Evolutionary conservation across 2,888 invertebrate species (phyloP), one percentile per base, ranked within the genome.

Genomic region (Eristalinus aeneus): DNA sequence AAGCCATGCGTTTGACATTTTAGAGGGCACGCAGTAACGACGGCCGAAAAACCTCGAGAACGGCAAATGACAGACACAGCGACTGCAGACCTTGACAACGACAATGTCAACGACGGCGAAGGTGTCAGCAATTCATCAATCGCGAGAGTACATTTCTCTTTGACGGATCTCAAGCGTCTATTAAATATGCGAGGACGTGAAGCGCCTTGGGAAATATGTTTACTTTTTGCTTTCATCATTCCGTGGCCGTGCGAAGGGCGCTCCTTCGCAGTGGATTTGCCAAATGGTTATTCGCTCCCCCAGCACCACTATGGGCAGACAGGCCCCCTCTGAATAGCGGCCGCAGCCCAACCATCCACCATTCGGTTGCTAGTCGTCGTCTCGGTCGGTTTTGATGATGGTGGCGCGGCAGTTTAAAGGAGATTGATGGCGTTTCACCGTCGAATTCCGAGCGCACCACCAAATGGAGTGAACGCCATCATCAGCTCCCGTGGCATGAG

Each of bases 51-150:
- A 39, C 39, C 22, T 56, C 23, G 56, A 22, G 10, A 22, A 46
- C 23, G 22, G 12, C 56, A 39, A 46, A 31, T 27, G 54, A 36
- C 54, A 22, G 20, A 10, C 46, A 72, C n/a, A 72, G 60, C 32
- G 60, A 72, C 12, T n/a, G n/a, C n/a, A n/a, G 27, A 27, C 27
- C 11, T 36, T 23, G 64, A 36, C 20, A 8, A 64, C 20, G 56
- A 64, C 36, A 64, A 64, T 4, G 20, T 65, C 16, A 73, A 36
- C 36, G 39, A 58, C 34, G 63, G 39, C 31, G 39, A n/a, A 79
- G 71, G 60, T 79, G 74, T 71, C 65, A 75, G 79, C 75, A 65
- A 79, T 80, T 75, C 75, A 80, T 84, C 80, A 80, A 85, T 84
- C 75, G 74, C 67, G 75, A 73, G 65, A 73, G 65, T 73, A 54